phyloP scores from a whole-genome alignment of 1,140 invertebrate genomes.

The Drosophila sp. region DNA sequence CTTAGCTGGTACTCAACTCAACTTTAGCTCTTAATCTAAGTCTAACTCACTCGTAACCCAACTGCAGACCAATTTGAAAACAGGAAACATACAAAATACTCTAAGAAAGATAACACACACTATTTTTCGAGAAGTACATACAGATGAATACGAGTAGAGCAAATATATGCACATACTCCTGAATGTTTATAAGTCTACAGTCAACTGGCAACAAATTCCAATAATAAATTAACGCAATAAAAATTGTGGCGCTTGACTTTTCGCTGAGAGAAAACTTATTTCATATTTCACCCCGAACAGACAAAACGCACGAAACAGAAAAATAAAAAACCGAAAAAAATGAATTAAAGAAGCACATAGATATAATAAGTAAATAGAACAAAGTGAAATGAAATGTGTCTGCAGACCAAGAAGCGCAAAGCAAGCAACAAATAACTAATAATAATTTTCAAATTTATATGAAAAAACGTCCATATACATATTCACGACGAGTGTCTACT shows the following conservation, averaged over 20 bases:
- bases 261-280: constrained; percentile 5
- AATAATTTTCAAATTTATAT: constrained; percentile 80
- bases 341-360: constrained; percentile 1
- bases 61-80: constrained; percentile 44
- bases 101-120: constrained; percentile 8
- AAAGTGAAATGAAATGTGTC: constrained; percentile 48
- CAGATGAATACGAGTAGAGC: not conserved
- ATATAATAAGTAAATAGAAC: constrained; percentile 14
- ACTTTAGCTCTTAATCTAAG: constrained; percentile 18
- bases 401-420: constrained; percentile 60
- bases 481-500: constrained; percentile 21
- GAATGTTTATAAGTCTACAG: constrained; percentile 50
- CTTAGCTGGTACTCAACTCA: constrained; percentile 29
- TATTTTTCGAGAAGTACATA: constrained; percentile 42
- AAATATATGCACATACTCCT: constrained; percentile 27
- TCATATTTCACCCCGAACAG: constrained; percentile 56
- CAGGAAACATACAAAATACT: constrained; percentile 23
- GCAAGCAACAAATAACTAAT: constrained; percentile 76
- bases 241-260: constrained; percentile 60
- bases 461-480: constrained; percentile 55
- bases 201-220: constrained; percentile 73
- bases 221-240: constrained; percentile 78
- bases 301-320: constrained; percentile 4
- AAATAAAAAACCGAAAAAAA: constrained; percentile 1
- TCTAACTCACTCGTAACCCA: constrained; percentile 30